Conservation (phyloP, 1,140 invertebrate genomes). For the Camponotus floridanus region DNA sequence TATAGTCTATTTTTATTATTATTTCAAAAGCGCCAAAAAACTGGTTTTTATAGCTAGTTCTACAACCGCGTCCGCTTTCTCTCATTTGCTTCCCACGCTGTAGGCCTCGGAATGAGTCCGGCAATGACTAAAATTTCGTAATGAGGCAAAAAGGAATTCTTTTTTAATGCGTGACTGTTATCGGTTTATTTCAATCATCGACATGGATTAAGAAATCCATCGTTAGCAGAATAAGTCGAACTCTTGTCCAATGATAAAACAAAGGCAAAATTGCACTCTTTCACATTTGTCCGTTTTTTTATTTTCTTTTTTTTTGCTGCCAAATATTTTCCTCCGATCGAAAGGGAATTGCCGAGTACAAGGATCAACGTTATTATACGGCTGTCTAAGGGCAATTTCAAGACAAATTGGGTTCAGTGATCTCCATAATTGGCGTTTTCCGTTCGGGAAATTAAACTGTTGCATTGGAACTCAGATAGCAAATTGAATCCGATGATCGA, state of each 20-base stretch:
- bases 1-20: not conserved
- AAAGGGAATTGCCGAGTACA: constrained; percentile 12
- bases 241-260: not conserved
- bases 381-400: constrained; percentile 31
- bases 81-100: constrained; percentile 19
- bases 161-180: not conserved
- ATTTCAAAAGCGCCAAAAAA: not conserved
- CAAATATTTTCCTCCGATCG: constrained; percentile 19
- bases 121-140: constrained; percentile 6
- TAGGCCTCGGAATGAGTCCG: not conserved
- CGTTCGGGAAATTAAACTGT: constrained; percentile 56
- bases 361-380: constrained; percentile 31
- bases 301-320: not conserved
- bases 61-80: constrained; percentile 25
- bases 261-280: not conserved
- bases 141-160: not conserved
- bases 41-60: not conserved
- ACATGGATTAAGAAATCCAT: not conserved
- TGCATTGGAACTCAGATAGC: constrained; percentile 20
- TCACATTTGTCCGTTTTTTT: not conserved
- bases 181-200: not conserved
- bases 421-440: constrained; percentile 45
- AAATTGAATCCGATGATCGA: constrained; percentile 54
- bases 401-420: constrained; percentile 34
- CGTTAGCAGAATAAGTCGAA: not conserved